Evolutionary conservation across 2,888 invertebrate genomes (phyloP).

Genomic region (Campoplex capitator): DNA sequence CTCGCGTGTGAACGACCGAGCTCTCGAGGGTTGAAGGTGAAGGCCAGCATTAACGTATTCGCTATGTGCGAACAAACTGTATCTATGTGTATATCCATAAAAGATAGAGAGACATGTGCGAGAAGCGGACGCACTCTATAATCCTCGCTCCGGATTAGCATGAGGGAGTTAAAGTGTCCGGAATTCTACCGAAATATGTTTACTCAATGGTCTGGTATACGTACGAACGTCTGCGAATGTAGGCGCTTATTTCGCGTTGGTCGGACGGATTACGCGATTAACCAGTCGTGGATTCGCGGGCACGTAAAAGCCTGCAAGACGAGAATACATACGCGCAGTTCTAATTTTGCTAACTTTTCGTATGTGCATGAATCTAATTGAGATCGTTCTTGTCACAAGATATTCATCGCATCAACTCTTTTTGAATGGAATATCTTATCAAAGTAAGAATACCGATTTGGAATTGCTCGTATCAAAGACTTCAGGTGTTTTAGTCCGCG

Average conservation of each 20-base stretch:
- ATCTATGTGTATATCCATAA: background rate
- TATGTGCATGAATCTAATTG: background rate
- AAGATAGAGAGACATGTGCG: slow-evolving; percentile 44
- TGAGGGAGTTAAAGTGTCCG: slow-evolving; percentile 68
- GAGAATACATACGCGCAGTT: slow-evolving; percentile 16
- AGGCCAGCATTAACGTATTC: slow-evolving; percentile 53
- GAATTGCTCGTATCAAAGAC: background rate
- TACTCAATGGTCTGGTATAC: slow-evolving; percentile 61
- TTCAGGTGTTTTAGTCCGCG: background rate
- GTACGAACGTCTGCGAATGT: slow-evolving; percentile 57
- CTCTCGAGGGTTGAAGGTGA: slow-evolving; percentile 63
- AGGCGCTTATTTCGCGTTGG: slow-evolving; percentile 63
- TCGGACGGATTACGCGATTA: slow-evolving; percentile 68
- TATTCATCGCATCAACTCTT: background rate
- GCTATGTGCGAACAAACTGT: background rate
- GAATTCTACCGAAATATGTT: slow-evolving; percentile 69
- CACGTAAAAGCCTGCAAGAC: slow-evolving; percentile 60
- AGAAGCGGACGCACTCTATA: slow-evolving; percentile 63
- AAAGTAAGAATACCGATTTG: background rate
- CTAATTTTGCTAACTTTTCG: slow-evolving; percentile 38
- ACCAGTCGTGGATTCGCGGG: slow-evolving; percentile 64
- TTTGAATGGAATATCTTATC: background rate
- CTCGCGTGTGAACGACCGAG: slow-evolving; percentile 55
- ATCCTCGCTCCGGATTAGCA: slow-evolving; percentile 68
- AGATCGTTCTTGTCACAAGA: slow-evolving; percentile 17